Evolutionary conservation across 2,113 vertebrate genomes (phyloP).

Genomic region (Garra rufa): DNA sequence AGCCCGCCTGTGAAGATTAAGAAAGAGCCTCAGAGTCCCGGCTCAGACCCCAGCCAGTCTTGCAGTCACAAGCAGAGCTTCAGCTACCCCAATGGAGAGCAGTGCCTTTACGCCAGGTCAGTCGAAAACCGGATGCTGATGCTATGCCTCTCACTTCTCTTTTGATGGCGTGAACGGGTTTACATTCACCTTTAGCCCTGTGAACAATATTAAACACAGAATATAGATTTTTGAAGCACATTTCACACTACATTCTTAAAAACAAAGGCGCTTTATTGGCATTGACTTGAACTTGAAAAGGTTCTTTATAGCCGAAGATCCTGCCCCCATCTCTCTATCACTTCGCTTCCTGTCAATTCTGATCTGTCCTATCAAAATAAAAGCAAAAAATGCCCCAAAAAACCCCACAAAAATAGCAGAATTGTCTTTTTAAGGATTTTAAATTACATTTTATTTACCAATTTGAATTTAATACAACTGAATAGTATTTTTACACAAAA

Average conservation of each 20-base stretch:
- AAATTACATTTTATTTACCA: neutral
- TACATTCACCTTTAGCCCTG: neutral
- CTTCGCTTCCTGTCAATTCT: too few relatives aligned
- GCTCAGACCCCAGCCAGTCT: slow-evolving; percentile 84
- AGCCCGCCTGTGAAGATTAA: slow-evolving; percentile 94
- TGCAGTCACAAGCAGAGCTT: slow-evolving; percentile 87
- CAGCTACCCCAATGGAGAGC: slow-evolving; percentile 85
- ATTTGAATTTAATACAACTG: neutral
- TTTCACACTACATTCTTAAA: too few relatives aligned
- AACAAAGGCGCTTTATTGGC: too few relatives aligned
- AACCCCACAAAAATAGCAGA: too few relatives aligned
- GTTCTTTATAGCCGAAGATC: too few relatives aligned
- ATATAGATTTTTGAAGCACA: neutral
- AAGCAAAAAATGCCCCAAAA: too few relatives aligned
- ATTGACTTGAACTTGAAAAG: too few relatives aligned
- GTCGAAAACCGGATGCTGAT: slow-evolving; percentile 21
- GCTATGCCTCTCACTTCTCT: neutral
- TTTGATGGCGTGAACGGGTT: neutral
- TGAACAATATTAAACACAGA: neutral
- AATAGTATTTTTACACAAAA: neutral
- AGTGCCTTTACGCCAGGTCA: slow-evolving; percentile 97
- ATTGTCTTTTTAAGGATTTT: too few relatives aligned
- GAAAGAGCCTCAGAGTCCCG: slow-evolving; percentile 91
- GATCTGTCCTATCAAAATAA: too few relatives aligned
- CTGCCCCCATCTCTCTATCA: too few relatives aligned